phyloP scores from a whole-genome alignment of 1,140 invertebrate species.

The Tetramorium alpestre region DNA sequence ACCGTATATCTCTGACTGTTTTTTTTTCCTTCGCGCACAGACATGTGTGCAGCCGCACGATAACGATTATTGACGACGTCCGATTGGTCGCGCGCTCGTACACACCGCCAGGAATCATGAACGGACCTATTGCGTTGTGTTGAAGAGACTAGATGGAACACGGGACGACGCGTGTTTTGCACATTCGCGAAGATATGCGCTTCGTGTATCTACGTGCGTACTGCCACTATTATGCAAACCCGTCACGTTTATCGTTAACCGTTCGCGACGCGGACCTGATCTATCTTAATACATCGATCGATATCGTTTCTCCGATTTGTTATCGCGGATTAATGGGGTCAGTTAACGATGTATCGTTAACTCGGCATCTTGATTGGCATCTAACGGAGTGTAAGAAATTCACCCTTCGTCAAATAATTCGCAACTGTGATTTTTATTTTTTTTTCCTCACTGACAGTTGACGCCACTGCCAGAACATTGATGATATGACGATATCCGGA shows the following conservation, averaged over 20 bases:
- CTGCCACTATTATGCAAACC: conserved; percentile 28
- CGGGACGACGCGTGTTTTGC: conserved; percentile 3
- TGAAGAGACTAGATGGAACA: not conserved
- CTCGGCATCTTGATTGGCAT: not conserved
- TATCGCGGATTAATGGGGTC: conserved; percentile 12
- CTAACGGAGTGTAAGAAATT: not conserved
- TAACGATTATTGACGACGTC: conserved; percentile 42
- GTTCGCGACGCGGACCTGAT: conserved; percentile 11
- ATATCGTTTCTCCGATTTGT: not conserved
- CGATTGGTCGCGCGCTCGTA: not conserved
- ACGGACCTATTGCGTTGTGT: not conserved
- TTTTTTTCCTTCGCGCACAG: not conserved
- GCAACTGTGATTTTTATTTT: not conserved
- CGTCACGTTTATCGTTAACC: conserved; percentile 23
- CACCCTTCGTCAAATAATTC: not conserved
- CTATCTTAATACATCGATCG: conserved; percentile 7
- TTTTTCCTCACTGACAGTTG: not conserved
- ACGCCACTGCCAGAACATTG: not conserved
- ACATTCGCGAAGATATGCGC: not conserved
- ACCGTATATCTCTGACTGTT: not conserved
- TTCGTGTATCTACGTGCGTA: not conserved
- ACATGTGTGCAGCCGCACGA: not conserved
- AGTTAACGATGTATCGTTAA: not conserved
- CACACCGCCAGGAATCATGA: not conserved
- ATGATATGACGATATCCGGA: conserved; percentile 18